Base-by-base conservation (phyloP, 1,140 invertebrate genomes). In the Cyclargus thomasi region DNA sequence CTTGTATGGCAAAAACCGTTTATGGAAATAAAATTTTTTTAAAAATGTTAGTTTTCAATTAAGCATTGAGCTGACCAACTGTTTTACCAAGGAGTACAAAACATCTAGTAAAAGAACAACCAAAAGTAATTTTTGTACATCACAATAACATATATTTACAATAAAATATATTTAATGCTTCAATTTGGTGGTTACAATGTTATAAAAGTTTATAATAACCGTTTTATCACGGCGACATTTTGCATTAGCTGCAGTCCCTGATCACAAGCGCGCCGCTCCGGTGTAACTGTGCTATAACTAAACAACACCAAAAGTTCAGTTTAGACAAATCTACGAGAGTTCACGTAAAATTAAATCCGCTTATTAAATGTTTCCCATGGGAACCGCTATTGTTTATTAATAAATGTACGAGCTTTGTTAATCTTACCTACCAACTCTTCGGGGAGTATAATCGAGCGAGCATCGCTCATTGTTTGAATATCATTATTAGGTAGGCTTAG, bases 221-320 rank as follows among this genome's bases (percentile, higher is more conserved):
- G 2, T 36, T 71, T 71, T 47, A 18, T 71, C 67, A 68, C 53
- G 65, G 29, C 20, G 70, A 71, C 67, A 71, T 39, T 53, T 71
- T 78, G 73, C 77, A 79, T 79, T 79, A 78, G 74, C 75, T 70
- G 68, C 75, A 80, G 70, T 72, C 77, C 75, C 75, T 72, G 69
- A 63, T 71, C 72, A 67, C 72, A 71, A 76, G 76, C 77, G 72
- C 77, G 76, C 67, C 29, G 1, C 29, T 4, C 29, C 29, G 29
- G 29, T 29, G 29, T 29, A 6, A 8, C 29, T 68, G 75, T 72
- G 78, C 81, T 80, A 79, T 81, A 81, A 81, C 78, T 79, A 76
- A 78, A 81, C 75, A 82, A 82, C 74, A 71, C 73, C 73, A 78
- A 75, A 73, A 75, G 71, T 69, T 75, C 79, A 81, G 80, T 80